These are phyloP conservation scores for Puffinus mauretanicus DNA, from an alignment of 2,113 vertebrate genomes.

Conservation along the genomic window DNA sequence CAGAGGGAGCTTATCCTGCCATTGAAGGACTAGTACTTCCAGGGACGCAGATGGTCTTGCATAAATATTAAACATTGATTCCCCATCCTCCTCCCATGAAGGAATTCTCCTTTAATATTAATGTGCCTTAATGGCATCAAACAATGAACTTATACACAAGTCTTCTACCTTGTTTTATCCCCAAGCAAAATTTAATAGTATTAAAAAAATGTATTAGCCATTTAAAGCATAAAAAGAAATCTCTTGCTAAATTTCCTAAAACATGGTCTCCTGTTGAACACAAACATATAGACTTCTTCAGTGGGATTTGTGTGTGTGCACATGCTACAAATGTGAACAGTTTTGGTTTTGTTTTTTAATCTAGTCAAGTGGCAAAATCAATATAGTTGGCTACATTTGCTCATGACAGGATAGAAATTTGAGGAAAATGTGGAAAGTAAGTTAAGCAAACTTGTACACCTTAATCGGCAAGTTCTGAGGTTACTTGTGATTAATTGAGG, in stretches of 20 bases:
- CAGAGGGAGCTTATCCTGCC: background rate
- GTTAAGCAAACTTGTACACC: background rate
- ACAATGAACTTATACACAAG: background rate
- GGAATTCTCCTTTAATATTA: background rate
- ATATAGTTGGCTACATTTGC: background rate
- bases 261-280: rapidly evolving
- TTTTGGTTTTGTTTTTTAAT: background rate
- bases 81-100: background rate
- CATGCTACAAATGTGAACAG: background rate
- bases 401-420: background rate
- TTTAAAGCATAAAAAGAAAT: background rate
- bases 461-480: background rate
- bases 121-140: background rate
- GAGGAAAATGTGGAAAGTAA: background rate
- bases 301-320: too few species aligned
- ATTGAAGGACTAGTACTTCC: background rate
- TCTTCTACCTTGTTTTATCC: background rate
- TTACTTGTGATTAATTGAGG: constrained; percentile 16
- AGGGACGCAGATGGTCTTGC: background rate
- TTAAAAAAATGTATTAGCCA: background rate
- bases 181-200: background rate
- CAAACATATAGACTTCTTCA: background rate
- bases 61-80: background rate
- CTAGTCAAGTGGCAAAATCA: background rate
- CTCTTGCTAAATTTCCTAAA: background rate